Percentiles rank a stretch among this genome's conserved stretches.
Evolutionary conservation across 2,888 invertebrate species (phyloP).

Genomic region (Ichneumoninae sp.): DNA sequence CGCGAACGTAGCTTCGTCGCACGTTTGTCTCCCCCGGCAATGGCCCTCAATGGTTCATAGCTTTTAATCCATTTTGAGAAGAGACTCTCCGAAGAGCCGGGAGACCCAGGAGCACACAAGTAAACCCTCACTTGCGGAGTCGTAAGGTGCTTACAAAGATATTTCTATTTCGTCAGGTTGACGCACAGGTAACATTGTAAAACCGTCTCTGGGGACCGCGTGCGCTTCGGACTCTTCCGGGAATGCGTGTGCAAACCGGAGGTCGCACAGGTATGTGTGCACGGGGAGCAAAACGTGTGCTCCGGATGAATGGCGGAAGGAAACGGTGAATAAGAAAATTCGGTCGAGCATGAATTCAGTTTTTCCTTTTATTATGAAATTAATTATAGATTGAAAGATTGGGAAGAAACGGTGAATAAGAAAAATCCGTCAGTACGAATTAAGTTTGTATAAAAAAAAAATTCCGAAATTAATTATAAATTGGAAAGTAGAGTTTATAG

Average conservation of each 20-base stretch:
- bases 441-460: too few relatives aligned
- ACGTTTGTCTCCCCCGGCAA: conserved; percentile 22
- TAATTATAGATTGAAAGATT: too few relatives aligned
- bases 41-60: conserved; percentile 43
- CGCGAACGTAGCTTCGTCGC: conserved; percentile 19
- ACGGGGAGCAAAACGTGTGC: conserved; percentile 21
- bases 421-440: not conserved
- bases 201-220: conserved; percentile 66
- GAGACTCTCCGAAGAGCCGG: not conserved
- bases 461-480: too few relatives aligned
- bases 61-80: conserved; percentile 74
- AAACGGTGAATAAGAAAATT: not conserved
- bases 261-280: conserved; percentile 27
- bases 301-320: not conserved
- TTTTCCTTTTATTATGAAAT: not conserved
- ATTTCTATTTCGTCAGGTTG: conserved; percentile 52
- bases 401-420: not conserved
- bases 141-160: conserved; percentile 74
- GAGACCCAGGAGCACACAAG: not conserved
- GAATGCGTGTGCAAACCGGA: conserved; percentile 35
- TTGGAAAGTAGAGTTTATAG: not conserved
- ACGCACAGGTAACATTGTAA: conserved; percentile 79
- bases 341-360: not conserved
- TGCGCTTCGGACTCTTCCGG: conserved; percentile 17
- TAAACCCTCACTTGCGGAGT: conserved; percentile 15